Conservation (phyloP, 23 tunicate genomes). For the Trididemnum clinides region DNA sequence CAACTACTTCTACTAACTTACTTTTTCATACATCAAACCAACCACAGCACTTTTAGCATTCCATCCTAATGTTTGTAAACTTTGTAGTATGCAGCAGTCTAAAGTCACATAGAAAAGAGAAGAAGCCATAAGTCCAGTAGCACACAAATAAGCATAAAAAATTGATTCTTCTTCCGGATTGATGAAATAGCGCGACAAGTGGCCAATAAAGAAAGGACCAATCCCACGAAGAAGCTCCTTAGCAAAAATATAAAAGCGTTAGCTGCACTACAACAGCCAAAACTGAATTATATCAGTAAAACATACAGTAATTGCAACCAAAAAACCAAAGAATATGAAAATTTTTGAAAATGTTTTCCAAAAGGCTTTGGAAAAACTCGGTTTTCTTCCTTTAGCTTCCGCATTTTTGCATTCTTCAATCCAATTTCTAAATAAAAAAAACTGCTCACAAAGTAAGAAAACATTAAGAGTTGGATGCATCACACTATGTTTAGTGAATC, state of each 20-base stretch:
- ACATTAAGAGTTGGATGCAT: too few species aligned
- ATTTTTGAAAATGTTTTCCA: background rate
- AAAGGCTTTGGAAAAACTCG: slow-evolving; percentile 11
- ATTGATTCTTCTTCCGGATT: background rate
- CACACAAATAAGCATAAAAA: slow-evolving; percentile 49
- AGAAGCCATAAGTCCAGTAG: slow-evolving; percentile 23
- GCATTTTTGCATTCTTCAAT: slow-evolving; percentile 7
- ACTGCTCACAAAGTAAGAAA: too few species aligned
- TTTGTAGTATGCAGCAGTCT: slow-evolving; percentile 19
- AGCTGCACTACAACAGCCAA: background rate
- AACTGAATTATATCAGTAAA: background rate
- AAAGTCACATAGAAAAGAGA: background rate
- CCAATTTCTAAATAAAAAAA: too few species aligned
- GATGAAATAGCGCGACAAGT: slow-evolving; percentile 42
- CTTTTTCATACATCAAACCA: slow-evolving; percentile 92
- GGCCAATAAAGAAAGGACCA: slow-evolving; percentile 37
- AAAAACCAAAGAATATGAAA: background rate
- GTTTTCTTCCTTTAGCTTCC: background rate
- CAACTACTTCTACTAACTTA: too few species aligned
- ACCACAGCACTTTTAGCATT: slow-evolving; percentile 61
- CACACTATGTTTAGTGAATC: too few species aligned
- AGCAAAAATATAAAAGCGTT: background rate
- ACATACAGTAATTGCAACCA: background rate
- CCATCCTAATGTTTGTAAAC: slow-evolving; percentile 57
- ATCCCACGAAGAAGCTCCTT: slow-evolving; percentile 32